Evolutionary conservation across 2,113 vertebrate species (phyloP), one percentile per base, ranked within the genome.

Genomic region (Echinops telfairi): DNA sequence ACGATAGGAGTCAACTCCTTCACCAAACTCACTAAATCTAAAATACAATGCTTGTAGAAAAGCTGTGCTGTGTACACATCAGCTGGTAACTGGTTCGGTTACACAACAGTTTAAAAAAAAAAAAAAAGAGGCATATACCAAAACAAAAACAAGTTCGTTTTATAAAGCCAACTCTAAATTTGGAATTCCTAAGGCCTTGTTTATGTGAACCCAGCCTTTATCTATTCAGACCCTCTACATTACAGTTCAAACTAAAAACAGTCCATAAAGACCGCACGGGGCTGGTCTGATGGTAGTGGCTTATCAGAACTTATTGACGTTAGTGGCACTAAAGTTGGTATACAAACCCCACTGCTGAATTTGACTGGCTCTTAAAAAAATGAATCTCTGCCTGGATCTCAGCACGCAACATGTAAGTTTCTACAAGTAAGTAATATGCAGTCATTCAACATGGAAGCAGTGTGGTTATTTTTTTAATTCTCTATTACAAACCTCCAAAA

Each of bases 71-170:
- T 62, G 36, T 16, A 78, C 22, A 79, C 2, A 31, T 17, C 73
- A 92, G 57, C 9, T 25, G 8, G 58, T 83, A 15, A 66, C 1
- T 66, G 47, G 15, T 79, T 20, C 33, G n/a, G 62, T 60, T 53
- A 75, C 3, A 92, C 81, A 64, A 88, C 14, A 11, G 83, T 6
- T n/a, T 94, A n/a, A 91, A 38, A 83, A 40, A 40, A 40, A 53
- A 8, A 53, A 53, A 89, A 95, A 68, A 77, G 16, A 83, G 5
- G 5, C 79, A 60, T 73, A 82, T 14, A 33, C 1, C 36, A 77
- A 91, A 80, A 89, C 64, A 90, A 76, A 85, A 91, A 70, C 2
- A 90, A 94, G 19, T n/a, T 20, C 40, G 29, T 31, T 16, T 68
- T 43, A 78, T 22, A 43, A 91, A 89, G 78, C 10, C n/a, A 76